Evolutionary conservation across 2,797 vertebrate species (phyloP), one percentile per base, ranked within the genome.

Genomic region (Choloepus didactylus): DNA sequence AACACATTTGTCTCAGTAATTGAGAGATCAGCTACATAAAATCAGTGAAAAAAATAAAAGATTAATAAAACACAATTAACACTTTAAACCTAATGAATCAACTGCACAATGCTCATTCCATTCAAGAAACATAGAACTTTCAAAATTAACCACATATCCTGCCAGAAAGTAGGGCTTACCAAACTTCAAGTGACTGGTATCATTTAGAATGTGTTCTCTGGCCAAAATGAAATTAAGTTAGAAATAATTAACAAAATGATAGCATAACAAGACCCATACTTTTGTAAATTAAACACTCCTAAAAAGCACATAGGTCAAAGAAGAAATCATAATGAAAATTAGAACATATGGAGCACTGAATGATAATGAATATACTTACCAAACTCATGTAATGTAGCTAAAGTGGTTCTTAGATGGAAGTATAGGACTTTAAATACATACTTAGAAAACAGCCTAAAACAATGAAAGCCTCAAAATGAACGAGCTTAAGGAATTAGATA

Each of bases 311-410:
- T 5, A 44, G 9, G 11, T 92, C 41, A 84, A 87, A 72, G 54
- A 92, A 80, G 51, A 95, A 69, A 90, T 87, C 49, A 75, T 38
- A 75, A 67, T 49, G 16, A 87, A 87, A 75, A 79, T 80, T 62
- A 46, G 44, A 56, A 59, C 86, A 27, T 41, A 16, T n/a, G 79
- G 41, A 69, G 29, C 67, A 89, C 9, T 27, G 31, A 72, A 83
- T 38, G 62, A 29, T 21, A 83, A 56, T 79, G 44, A 90, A 90
- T 88, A 67, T 23, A 19, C 44, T 31, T 25, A 46, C 46, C 21
- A 51, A 64, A 88, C 10, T 72, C 27, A 66, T 1, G 9, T 73
- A 38, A 51, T 54, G 38, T 60, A 25, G 54, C 11, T 15, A 11
- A 21, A 46, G 3, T 56, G 21, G 44, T 49, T 89, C 59, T 46